Evolutionary conservation across 2,113 vertebrate species (phyloP), one percentile per base, ranked within the genome.

Genomic region (Lontra canadensis): DNA sequence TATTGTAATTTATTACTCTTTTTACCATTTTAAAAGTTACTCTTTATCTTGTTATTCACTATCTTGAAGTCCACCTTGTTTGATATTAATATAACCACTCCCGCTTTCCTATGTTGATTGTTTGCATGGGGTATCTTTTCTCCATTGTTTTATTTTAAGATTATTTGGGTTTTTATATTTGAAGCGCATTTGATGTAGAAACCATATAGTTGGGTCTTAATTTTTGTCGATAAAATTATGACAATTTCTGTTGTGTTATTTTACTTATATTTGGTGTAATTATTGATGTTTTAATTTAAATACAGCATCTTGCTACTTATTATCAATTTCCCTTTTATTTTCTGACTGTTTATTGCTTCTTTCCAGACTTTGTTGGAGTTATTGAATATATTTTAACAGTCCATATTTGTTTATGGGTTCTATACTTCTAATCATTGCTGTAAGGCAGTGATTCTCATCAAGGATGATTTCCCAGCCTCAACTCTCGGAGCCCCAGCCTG

Each of bases 401-500:
- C 1, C 6, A 2, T 93, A 7, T 80, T 96, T 95, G 52, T 81
- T n/a, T 84, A 2, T 52, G 57, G n/a, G 1, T 3, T 95, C 55
- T 85, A 18, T n/a, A 49, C 11, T 3, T 52, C 74, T 90, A 76
- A 34, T 59, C 8, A 59, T 36, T 82, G 36, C 63, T 88, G 17
- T 39, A 44, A 18, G 29, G 23, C 21, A 69, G 34, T 29, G 36
- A 6, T 94, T 71, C 67, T 65, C n/a, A 71, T 88, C 23, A 31
- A 57, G 29, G 18, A 29, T 76, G 42, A 47, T 57, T 90, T 80
- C 57, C 17, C 67, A 69, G 8, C 34, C 63, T 65, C 6, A 13
- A 13, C 63, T 29, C 61, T 63, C 6, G 15, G n/a, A n/a, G n/a
- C 10, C 2, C n/a, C 39, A 7, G 18, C 0, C 0, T 1, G 2